These are phyloP conservation scores for Elachura formosa DNA, from an alignment of 2,113 vertebrate genomes.

Conservation along the genomic window DNA sequence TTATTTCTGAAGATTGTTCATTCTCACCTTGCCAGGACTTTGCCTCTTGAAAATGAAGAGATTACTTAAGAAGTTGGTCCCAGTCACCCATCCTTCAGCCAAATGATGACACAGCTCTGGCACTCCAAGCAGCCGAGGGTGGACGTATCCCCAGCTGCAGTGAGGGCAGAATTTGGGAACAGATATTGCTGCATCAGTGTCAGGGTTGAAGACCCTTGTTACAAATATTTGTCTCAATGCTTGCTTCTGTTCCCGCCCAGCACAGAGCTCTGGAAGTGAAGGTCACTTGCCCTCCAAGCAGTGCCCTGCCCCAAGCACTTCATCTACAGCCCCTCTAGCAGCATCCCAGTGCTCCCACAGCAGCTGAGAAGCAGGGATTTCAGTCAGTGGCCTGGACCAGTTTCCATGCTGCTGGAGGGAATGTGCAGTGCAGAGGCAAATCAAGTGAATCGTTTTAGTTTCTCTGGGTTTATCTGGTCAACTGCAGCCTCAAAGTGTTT, in stretches of 20 bases:
- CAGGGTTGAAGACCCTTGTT: background rate
- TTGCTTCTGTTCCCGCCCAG: background rate
- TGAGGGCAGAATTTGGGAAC: background rate
- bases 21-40: slow-evolving; percentile 89
- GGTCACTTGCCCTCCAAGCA: background rate
- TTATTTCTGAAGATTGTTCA: background rate
- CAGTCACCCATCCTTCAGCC: slow-evolving; percentile 88
- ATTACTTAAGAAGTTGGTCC: slow-evolving; percentile 71
- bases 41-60: slow-evolving; percentile 83
- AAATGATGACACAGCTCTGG: slow-evolving; percentile 90
- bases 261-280: background rate
- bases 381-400: background rate
- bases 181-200: background rate
- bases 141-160: slow-evolving; percentile 89
- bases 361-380: background rate
- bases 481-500: background rate
- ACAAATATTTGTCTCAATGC: background rate
- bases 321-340: background rate
- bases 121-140: slow-evolving; percentile 87
- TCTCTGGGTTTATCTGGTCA: background rate
- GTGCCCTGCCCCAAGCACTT: background rate
- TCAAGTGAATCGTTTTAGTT: background rate
- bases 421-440: background rate
- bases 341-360: background rate
- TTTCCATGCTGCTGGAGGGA: background rate